Base-by-base conservation (phyloP, 37 sponge, comb jelly and placozoan species). In the Ianthella basta region DNA sequence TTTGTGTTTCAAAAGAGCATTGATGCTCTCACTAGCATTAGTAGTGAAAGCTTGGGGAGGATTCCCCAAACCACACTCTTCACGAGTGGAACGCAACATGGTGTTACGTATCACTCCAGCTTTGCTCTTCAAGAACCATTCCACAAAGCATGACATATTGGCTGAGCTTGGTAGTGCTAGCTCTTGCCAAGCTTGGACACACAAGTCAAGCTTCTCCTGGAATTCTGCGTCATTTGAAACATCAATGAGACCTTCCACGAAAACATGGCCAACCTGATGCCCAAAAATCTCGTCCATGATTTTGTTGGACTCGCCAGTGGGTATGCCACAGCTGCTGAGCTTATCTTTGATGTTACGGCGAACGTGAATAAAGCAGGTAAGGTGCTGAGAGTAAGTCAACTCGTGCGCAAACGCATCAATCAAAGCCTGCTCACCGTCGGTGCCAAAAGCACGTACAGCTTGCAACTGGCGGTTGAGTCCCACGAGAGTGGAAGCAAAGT, bases 401-500 rank as follows among this genome's bases (percentile, higher is more conserved):
- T 88, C 88, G 40, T 88, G 88, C 37, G 61, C 78, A 38, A 89
- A 80, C 0, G 85, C 89, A 90, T 90, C 80, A 19, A 54, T 23
- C 0, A 90, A 56, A 14, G 90, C 83, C 33, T 81, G 27, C 61
- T 89, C 85, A 5, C 85, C 85, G 80, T 89, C 89, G 23, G 85
- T 89, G 34, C 85, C 85, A 15, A 89, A n/a, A 1, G 56, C 88
- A 13, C 88, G 67, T 29, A 89, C 84, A 57, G 81, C 79, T 64
- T 85, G 79, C 60, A 90, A 79, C 24, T 90, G 36, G 16, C 60
- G 55, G 56, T 81, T 82, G 37, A 65, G 80, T 19, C 90, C 90
- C 85, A 90, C 65, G 23, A 90, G 25, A 27, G 86, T 83, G 12
- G 90, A 90, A 10, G 90, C 90, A 86, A 90, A 90, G 33, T 82